A percentile compares a stretch with the other conserved stretches of the same genome.
Conservation (phyloP, 2,113 vertebrate genomes). For the Bubo scandiacus region DNA sequence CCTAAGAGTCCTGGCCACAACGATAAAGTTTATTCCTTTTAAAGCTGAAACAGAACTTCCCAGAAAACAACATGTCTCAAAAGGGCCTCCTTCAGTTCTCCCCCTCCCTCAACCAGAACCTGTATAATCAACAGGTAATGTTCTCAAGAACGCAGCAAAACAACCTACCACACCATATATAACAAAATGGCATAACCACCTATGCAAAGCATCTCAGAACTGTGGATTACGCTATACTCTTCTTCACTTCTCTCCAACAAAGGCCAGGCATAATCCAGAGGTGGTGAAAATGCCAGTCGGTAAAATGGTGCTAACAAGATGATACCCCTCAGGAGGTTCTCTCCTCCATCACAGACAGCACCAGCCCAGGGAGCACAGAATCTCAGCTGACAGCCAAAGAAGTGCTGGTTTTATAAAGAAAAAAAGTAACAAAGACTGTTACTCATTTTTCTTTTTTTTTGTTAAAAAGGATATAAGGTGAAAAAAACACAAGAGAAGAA, state of each 20-base stretch:
- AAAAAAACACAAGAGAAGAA: background rate
- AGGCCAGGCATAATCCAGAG: background rate
- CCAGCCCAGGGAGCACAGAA: background rate
- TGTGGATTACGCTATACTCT: background rate
- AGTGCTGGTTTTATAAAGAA: background rate
- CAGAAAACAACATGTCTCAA: accelerated
- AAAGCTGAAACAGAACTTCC: background rate
- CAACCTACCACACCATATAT: accelerated
- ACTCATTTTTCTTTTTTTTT: background rate
- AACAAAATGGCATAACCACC: background rate
- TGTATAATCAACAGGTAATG: background rate
- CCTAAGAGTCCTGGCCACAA: background rate
- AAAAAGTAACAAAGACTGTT: background rate
- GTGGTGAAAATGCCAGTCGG: background rate
- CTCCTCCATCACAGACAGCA: background rate
- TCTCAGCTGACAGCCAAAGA: background rate
- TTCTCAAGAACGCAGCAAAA: background rate
- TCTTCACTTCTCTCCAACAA: background rate
- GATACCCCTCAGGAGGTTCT: background rate
- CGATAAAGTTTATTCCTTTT: background rate
- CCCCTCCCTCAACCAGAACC: background rate
- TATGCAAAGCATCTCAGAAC: background rate
- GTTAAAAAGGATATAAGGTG: background rate
- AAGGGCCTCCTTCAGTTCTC: background rate
- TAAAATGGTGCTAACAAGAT: background rate